These are phyloP conservation scores for Tiaroga cobitis DNA, from an alignment of 2,797 vertebrate genomes.

Conservation along the genomic window DNA sequence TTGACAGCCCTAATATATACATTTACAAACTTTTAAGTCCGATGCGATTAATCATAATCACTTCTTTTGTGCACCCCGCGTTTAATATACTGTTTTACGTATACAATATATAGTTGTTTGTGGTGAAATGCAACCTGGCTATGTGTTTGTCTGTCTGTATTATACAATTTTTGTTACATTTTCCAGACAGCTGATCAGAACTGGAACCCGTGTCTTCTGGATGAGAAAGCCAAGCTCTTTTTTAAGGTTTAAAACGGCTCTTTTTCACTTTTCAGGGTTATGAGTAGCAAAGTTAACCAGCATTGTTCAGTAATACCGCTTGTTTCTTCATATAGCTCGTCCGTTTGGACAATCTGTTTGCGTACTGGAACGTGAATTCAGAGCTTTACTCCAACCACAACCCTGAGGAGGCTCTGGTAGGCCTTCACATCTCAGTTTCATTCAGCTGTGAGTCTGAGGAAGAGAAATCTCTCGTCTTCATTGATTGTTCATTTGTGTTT, in stretches of 20 bases:
- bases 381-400: slow-evolving; percentile 86
- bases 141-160: not conserved
- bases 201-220: slow-evolving; percentile 93
- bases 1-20: no score
- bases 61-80: no score
- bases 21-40: no score
- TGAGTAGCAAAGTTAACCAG: not conserved
- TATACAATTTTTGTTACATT: slow-evolving; percentile 28
- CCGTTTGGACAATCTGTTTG: slow-evolving; percentile 92
- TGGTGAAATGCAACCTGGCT: not conserved
- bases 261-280: not conserved
- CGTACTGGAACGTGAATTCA: slow-evolving; percentile 97
- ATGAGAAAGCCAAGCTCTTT: slow-evolving; percentile 91
- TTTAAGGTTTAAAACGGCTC: slow-evolving; percentile 84
- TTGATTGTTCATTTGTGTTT: not conserved
- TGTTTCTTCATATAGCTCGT: slow-evolving; percentile 80
- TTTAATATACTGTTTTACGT: not conserved
- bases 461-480: not conserved
- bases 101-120: not conserved
- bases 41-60: not conserved
- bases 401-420: slow-evolving; percentile 88
- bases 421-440: slow-evolving; percentile 46
- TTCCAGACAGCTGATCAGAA: slow-evolving; percentile 89
- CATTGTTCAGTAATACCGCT: not conserved
- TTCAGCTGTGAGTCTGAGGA: not conserved